Evolutionary conservation across 1,140 invertebrate genomes (phyloP).

Genomic region (honey bee (Apis mellifera)): Amel_HAv3.1 CM009935.2:143001-143500

Average conservation of each 20-base stretch:
- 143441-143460: conserved; percentile 73
- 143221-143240: conserved; percentile 45
- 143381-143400: conserved; percentile 79
- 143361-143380: conserved; percentile 62
- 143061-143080: conserved; percentile 75
- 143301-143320: conserved; percentile 64
- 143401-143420: conserved; percentile 81
- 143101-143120: conserved; percentile 74
- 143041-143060: conserved; percentile 70
- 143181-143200: conserved; percentile 52
- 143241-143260: conserved; percentile 55
- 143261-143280: conserved; percentile 69
- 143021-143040: conserved; percentile 70
- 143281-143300: conserved; percentile 72
- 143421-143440: conserved; percentile 78
- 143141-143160: conserved; percentile 75
- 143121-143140: conserved; percentile 70
- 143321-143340: conserved; percentile 38
- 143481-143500: conserved; percentile 83
- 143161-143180: conserved; percentile 73
- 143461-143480: conserved; percentile 82
- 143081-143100: conserved; percentile 78
- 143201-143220: conserved; percentile 49
- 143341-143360: conserved; percentile 75
- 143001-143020: conserved; percentile 78